Percentiles rank a stretch among this genome's conserved stretches.
phyloP scores from a whole-genome alignment of 2,888 invertebrate species.

The Rhorus exstirpatorius region DNA sequence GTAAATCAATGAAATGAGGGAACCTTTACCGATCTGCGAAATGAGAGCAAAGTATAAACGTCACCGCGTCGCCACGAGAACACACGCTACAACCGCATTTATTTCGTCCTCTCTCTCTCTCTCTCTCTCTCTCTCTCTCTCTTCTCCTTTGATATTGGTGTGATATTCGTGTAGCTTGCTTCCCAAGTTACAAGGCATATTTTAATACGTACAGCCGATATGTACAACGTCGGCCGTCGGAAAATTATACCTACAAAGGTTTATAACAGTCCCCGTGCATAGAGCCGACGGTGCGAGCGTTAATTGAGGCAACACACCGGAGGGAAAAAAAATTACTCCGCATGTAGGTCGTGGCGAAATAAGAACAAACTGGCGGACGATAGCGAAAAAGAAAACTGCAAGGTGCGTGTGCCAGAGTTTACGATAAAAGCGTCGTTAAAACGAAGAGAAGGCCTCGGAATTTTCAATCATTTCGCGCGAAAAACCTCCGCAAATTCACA shows the following conservation, averaged over 20 bases:
- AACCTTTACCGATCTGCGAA: constrained; percentile 11
- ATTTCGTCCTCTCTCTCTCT: constrained; percentile 50
- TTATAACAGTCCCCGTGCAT: constrained; percentile 38
- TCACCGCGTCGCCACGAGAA: constrained; percentile 39
- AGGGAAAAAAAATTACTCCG: constrained; percentile 80
- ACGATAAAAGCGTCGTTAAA: constrained; percentile 69
- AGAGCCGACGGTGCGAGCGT: constrained; percentile 56
- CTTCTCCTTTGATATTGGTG: not conserved
- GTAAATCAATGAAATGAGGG: constrained; percentile 26
- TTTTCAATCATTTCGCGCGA: constrained; percentile 50
- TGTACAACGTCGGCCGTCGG: constrained; percentile 28
- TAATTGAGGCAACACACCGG: constrained; percentile 64
- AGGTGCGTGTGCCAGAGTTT: constrained; percentile 61
- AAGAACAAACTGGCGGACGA: constrained; percentile 78
- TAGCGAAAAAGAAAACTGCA: constrained; percentile 72
- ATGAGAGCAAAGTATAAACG: constrained; percentile 8
- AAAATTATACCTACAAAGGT: constrained; percentile 41
- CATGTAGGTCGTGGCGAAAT: constrained; percentile 82
- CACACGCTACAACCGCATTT: constrained; percentile 70
- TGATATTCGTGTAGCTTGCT: constrained; percentile 23
- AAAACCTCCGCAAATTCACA: constrained; percentile 8
- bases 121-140: no score
- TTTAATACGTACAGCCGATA: constrained; percentile 48
- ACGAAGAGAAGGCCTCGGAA: constrained; percentile 47
- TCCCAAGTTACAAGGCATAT: constrained; percentile 45